phyloP scores from a whole-genome alignment of 2,888 invertebrate genomes.

The Tetramorium bicarinatum region DNA sequence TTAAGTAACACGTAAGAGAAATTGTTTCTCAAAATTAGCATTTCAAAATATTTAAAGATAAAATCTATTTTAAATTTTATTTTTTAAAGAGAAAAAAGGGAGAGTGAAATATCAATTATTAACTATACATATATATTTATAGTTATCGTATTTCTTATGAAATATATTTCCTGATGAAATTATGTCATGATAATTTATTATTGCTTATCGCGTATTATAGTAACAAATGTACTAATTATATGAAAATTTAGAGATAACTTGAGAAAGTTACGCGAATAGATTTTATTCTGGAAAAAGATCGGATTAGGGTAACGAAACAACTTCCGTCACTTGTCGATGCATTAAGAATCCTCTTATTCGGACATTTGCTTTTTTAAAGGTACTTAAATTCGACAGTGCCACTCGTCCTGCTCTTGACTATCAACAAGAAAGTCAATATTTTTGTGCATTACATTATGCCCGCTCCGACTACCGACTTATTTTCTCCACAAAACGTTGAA shows the following conservation, averaged over 20 bases:
- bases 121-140: neutral
- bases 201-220: neutral
- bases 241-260: neutral
- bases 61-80: neutral
- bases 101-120: neutral
- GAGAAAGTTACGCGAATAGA: conserved; percentile 1
- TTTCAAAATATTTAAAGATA: neutral
- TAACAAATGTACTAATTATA: neutral
- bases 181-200: neutral
- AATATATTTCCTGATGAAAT: neutral
- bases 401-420: conserved; percentile 52
- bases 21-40: neutral
- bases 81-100: neutral
- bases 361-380: conserved; percentile 28
- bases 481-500: conserved; percentile 55
- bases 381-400: conserved; percentile 36
- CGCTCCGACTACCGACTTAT: conserved; percentile 42
- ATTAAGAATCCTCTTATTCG: conserved; percentile 40
- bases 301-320: conserved; percentile 62
- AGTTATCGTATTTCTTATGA: neutral
- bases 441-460: conserved; percentile 65
- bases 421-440: conserved; percentile 72
- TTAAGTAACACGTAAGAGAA: neutral
- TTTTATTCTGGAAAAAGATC: conserved; percentile 50
- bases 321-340: conserved; percentile 12